A percentile compares a stretch with the other conserved stretches of the same genome.
phyloP scores from a whole-genome alignment of 2,113 vertebrate species.

The pig (Sus scrofa) region DNA sequence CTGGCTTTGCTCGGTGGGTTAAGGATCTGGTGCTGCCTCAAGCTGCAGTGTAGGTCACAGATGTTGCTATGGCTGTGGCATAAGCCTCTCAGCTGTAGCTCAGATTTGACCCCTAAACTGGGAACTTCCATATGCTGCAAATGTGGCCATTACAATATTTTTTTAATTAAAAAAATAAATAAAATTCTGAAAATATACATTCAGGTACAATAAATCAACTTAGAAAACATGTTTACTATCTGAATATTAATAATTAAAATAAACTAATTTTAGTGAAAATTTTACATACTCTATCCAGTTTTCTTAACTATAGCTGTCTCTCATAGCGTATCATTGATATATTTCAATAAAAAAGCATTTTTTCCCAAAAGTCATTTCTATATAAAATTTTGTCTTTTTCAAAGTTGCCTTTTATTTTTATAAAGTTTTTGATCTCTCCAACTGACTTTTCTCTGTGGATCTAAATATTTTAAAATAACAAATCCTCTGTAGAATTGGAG shows the following conservation, averaged over 20 bases:
- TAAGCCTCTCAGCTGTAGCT: too few species aligned
- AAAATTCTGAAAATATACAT: background rate
- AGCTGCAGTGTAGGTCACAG: too few species aligned
- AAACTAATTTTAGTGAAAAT: slow-evolving; percentile 23
- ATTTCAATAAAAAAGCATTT: background rate
- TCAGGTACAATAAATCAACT: background rate
- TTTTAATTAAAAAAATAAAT: too few species aligned
- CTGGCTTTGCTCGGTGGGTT: too few species aligned
- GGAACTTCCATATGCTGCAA: too few species aligned
- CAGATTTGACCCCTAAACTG: too few species aligned
- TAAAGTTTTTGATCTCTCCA: background rate
- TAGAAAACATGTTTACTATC: background rate
- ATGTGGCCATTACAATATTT: too few species aligned
- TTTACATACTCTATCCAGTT: background rate
- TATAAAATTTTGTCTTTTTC: background rate
- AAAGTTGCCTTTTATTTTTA: background rate
- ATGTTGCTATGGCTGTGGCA: too few species aligned
- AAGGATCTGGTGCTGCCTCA: too few species aligned
- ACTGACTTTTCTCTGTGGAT: background rate
- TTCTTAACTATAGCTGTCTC: background rate
- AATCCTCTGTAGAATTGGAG: background rate
- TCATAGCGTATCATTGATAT: background rate
- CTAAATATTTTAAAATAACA: slow-evolving; percentile 1
- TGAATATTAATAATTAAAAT: background rate
- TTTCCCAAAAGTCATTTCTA: background rate